phyloP scores from a whole-genome alignment of 2,888 invertebrate genomes.

The Gandaritis pyraliata region DNA sequence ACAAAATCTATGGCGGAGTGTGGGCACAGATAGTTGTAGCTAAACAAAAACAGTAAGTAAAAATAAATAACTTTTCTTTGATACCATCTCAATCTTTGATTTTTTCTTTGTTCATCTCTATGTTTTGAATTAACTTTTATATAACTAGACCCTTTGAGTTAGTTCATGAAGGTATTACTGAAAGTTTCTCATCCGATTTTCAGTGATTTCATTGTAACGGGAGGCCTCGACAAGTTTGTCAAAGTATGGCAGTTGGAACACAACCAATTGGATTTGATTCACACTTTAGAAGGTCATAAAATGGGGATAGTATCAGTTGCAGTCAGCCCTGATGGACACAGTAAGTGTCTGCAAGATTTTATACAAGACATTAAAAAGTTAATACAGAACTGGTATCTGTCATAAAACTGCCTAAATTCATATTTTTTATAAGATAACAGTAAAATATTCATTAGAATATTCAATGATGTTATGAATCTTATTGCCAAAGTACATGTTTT shows the following conservation, averaged over 20 bases:
- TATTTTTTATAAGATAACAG: not conserved
- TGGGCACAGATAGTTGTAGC: slow-evolving; percentile 88
- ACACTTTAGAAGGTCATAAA: slow-evolving; percentile 93
- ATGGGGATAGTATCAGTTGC: slow-evolving; percentile 97
- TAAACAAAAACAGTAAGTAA: slow-evolving; percentile 74
- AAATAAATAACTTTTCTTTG: not conserved
- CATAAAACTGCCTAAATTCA: too few relatives aligned
- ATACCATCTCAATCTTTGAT: too few relatives aligned
- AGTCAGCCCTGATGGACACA: slow-evolving; percentile 93
- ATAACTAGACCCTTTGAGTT: too few relatives aligned
- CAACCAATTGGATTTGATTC: slow-evolving; percentile 88
- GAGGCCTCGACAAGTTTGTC: slow-evolving; percentile 94
- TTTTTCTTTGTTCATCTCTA: not conserved
- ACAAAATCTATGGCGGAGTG: slow-evolving; percentile 95
- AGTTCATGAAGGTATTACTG: too few relatives aligned
- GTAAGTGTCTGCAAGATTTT: slow-evolving; percentile 83
- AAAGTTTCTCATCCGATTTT: not conserved
- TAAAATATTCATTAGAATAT: too few relatives aligned
- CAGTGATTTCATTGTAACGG: slow-evolving; percentile 92
- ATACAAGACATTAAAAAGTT: too few relatives aligned
- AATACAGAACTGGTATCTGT: too few relatives aligned
- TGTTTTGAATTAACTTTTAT: too few relatives aligned
- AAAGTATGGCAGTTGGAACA: slow-evolving; percentile 93
- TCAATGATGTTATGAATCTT: too few relatives aligned
- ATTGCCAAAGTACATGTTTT: too few relatives aligned